phyloP scores from a whole-genome alignment of 2,797 vertebrate species.

The Pachyuromys duprasi region DNA sequence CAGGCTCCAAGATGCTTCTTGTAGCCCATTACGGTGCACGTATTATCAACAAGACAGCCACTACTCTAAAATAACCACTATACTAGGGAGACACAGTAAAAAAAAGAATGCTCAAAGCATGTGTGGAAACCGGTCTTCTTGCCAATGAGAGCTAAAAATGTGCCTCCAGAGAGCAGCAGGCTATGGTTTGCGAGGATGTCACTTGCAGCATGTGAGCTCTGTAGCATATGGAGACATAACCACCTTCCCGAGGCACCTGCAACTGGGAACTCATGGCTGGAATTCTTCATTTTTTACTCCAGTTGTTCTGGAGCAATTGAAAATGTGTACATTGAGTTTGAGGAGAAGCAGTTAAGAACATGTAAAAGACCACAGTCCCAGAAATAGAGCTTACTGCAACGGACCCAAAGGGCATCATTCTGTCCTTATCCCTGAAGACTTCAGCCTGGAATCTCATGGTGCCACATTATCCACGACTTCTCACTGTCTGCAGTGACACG shows the following conservation, averaged over 20 bases:
- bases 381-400: not conserved
- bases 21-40: not conserved
- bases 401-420: not conserved
- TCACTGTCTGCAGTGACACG: not conserved
- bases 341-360: conserved; percentile 25
- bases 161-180: conserved; percentile 33
- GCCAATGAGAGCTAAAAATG: conserved; percentile 44
- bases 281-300: conserved; percentile 1
- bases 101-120: not conserved
- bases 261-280: conserved; percentile 9
- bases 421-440: not conserved
- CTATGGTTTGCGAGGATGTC: conserved; percentile 6
- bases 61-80: conserved; percentile 58
- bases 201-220: not conserved
- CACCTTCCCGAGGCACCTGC: conserved; percentile 31
- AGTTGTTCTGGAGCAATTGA: conserved; percentile 45
- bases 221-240: not conserved
- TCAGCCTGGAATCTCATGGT: not conserved
- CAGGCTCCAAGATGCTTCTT: conserved; percentile 10
- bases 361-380: not conserved
- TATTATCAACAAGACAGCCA: conserved; percentile 58
- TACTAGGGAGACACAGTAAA: conserved; percentile 7
- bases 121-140: not conserved
- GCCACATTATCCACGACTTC: not conserved
- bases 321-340: not conserved